phyloP scores from a whole-genome alignment of 2,888 invertebrate genomes.

The Pocota personata region DNA sequence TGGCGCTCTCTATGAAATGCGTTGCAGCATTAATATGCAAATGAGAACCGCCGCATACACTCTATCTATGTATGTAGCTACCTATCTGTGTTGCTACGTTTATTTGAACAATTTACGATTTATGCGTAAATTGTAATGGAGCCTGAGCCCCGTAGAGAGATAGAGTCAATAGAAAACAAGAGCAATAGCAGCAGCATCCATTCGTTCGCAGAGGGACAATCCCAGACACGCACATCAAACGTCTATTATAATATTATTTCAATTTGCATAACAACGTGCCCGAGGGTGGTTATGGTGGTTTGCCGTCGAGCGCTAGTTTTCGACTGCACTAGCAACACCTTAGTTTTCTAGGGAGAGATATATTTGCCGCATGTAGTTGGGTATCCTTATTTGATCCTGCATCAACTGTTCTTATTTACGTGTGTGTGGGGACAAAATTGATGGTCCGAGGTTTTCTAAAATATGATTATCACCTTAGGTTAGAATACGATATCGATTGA shows the following conservation, averaged over 20 bases:
- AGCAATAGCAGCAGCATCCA: slow-evolving; percentile 2
- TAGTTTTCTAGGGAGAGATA: background rate
- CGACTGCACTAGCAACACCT: slow-evolving; percentile 50
- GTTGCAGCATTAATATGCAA: slow-evolving; percentile 70
- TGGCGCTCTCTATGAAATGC: slow-evolving; percentile 57
- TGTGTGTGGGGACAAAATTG: slow-evolving; percentile 17
- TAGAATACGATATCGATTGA: slow-evolving; percentile 36
- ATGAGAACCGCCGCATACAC: slow-evolving; percentile 40
- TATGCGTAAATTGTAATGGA: slow-evolving; percentile 72
- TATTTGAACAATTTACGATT: slow-evolving; percentile 73
- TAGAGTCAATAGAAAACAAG: slow-evolving; percentile 46
- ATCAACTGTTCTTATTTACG: background rate
- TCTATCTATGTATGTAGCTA: background rate
- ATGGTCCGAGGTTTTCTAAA: slow-evolving; percentile 49
- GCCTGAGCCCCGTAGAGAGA: slow-evolving; percentile 31
- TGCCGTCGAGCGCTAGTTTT: slow-evolving; percentile 12
- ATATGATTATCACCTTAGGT: slow-evolving; percentile 44
- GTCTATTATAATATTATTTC: slow-evolving; percentile 72
- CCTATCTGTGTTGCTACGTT: slow-evolving; percentile 42
- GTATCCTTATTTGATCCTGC: slow-evolving; percentile 25
- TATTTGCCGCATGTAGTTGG: background rate
- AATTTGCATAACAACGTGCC: slow-evolving; percentile 72
- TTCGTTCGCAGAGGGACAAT: slow-evolving; percentile 13
- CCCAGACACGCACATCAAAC: slow-evolving; percentile 59
- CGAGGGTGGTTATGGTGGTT: slow-evolving; percentile 41